These are phyloP conservation scores for human DNA, from an alignment of 2,113 vertebrate genomes.

Conservation along the genomic window DNA sequence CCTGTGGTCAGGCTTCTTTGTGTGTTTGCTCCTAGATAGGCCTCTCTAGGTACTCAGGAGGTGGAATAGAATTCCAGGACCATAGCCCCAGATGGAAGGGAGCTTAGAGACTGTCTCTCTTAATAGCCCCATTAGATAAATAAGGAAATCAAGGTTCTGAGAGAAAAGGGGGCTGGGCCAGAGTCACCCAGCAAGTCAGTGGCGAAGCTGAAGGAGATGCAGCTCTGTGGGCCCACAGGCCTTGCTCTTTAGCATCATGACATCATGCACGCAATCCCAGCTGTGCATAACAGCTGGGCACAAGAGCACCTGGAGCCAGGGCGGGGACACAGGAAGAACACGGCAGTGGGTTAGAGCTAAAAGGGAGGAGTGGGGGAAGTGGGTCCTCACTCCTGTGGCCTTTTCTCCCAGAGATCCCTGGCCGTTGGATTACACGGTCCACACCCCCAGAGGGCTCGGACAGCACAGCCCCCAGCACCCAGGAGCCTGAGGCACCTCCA, in stretches of 20 bases:
- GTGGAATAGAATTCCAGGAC: not conserved
- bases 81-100: not conserved
- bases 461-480: constrained; percentile 64
- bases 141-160: not conserved
- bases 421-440: constrained; percentile 77
- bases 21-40: not conserved
- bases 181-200: not conserved
- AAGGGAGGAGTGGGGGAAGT: fast-evolving
- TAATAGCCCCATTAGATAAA: not conserved
- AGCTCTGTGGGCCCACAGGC: not conserved
- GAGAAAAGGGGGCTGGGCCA: not conserved
- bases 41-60: not conserved
- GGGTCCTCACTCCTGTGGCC: not conserved
- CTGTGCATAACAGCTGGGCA: not conserved
- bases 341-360: not conserved
- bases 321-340: not conserved
- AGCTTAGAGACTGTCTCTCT: not conserved
- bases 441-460: constrained; percentile 47
- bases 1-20: not conserved
- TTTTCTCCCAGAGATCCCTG: constrained; percentile 75
- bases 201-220: not conserved
- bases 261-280: not conserved
- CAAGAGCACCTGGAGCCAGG: fast-evolving
- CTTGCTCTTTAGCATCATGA: not conserved
- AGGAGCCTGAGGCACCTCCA: constrained; percentile 59